phyloP scores from a whole-genome alignment of 2,113 vertebrate species.

The Calidris pugnax region DNA sequence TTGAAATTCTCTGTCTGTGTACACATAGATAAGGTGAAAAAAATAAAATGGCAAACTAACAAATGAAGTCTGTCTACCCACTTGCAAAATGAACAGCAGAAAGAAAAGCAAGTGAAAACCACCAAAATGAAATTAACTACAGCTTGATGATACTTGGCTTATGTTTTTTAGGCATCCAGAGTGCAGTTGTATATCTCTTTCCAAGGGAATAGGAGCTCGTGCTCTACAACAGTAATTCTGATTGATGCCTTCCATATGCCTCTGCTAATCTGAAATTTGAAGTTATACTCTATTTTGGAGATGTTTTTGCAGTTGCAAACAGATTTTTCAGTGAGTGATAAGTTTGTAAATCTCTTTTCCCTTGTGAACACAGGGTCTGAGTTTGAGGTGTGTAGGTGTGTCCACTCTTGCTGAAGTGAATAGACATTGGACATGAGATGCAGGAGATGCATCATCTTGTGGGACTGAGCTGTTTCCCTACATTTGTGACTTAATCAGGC shows the following conservation, averaged over 20 bases:
- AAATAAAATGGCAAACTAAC: neutral
- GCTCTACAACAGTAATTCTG: neutral
- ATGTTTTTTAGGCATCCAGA: neutral
- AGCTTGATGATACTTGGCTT: neutral
- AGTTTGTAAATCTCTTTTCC: neutral
- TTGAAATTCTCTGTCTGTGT: neutral
- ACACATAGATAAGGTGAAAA: neutral
- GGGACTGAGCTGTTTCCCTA: neutral
- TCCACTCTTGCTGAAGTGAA: neutral
- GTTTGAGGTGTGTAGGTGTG: neutral
- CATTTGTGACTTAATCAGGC: neutral
- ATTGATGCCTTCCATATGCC: neutral
- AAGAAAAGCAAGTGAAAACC: neutral
- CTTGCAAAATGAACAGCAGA: neutral
- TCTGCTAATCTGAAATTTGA: neutral
- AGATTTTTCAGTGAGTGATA: neutral
- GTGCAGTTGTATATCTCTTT: neutral
- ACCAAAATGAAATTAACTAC: neutral
- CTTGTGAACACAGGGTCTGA: neutral
- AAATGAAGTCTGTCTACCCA: neutral
- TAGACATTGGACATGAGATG: neutral
- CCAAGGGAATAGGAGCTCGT: neutral
- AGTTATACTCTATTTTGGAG: neutral
- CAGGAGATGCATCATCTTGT: neutral
- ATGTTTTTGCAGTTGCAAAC: neutral